Conservation (phyloP, 1,140 invertebrate species). For the Drusus annulatus region DNA sequence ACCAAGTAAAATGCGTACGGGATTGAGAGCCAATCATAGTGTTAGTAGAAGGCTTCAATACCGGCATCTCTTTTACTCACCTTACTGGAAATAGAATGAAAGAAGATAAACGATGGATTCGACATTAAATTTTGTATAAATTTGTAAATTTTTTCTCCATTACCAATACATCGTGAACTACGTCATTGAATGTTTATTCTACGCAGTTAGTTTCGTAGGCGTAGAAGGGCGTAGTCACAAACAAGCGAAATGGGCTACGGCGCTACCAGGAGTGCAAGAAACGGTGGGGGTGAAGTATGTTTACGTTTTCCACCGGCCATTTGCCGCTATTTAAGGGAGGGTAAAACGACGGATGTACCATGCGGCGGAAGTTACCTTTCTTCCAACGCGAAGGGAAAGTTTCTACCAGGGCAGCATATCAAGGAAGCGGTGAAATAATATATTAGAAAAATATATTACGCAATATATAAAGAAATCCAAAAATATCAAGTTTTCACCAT, state of each 20-base stretch:
- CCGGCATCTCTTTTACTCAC: too few relatives aligned
- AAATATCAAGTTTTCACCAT: too few relatives aligned
- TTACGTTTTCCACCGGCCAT: conserved; percentile 9
- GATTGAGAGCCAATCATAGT: too few relatives aligned
- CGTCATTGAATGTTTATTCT: neutral
- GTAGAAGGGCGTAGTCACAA: conserved; percentile 51
- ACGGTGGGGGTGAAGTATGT: neutral
- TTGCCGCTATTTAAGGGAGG: conserved; percentile 40
- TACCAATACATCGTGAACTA: too few relatives aligned
- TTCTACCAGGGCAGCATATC: conserved; percentile 42
- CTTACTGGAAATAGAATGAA: too few relatives aligned
- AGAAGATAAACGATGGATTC: too few relatives aligned
- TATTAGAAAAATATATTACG: too few relatives aligned
- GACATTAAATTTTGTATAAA: too few relatives aligned
- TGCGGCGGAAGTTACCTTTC: conserved; percentile 53
- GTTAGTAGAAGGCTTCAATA: too few relatives aligned
- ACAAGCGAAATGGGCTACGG: conserved; percentile 53
- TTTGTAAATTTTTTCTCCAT: too few relatives aligned
- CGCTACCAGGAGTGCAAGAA: conserved; percentile 45
- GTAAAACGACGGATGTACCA: conserved; percentile 36
- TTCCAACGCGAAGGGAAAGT: conserved; percentile 54
- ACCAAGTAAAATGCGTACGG: too few relatives aligned
- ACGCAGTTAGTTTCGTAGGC: neutral
- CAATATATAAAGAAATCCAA: too few relatives aligned
- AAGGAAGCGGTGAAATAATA: neutral